phyloP scores from a whole-genome alignment of 2,797 vertebrate species.

The Macropodus opercularis region DNA sequence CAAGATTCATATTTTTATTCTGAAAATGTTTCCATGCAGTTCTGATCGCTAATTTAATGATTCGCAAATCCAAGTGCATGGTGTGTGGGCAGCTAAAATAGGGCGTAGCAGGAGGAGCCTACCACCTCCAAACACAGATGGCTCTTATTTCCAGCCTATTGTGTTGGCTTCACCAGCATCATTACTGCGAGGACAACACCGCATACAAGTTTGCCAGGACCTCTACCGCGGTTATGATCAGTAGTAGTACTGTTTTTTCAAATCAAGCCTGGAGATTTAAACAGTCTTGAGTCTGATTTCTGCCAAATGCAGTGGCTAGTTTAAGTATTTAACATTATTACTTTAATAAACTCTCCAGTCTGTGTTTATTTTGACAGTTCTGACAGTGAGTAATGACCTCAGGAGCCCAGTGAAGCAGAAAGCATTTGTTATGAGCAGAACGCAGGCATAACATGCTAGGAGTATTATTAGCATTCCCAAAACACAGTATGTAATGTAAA shows the following conservation, averaged over 20 bases:
- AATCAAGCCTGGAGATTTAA: neutral
- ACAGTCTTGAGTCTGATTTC: neutral
- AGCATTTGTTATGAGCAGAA: neutral
- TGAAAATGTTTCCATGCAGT: too few species aligned
- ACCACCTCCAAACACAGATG: neutral
- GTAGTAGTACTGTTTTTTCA: neutral
- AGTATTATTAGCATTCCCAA: conserved; percentile 1
- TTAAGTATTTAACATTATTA: neutral
- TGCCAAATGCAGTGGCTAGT: neutral
- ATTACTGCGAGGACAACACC: neutral
- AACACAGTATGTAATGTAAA: neutral
- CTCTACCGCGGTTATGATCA: neutral
- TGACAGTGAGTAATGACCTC: neutral
- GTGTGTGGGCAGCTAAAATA: neutral
- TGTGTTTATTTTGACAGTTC: neutral
- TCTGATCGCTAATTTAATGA: too few species aligned
- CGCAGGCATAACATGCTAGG: neutral
- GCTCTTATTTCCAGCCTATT: neutral
- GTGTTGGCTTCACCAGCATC: neutral
- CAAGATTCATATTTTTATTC: too few species aligned
- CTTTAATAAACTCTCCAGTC: neutral
- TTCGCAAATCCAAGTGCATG: too few species aligned
- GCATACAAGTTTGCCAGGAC: neutral
- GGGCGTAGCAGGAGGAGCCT: neutral
- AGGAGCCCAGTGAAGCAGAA: neutral